Percentiles rank a stretch among this genome's conserved stretches.
These are phyloP conservation scores for Amphimallon solstitiale DNA, from an alignment of 2,888 invertebrate genomes.

Conservation along the genomic window DNA sequence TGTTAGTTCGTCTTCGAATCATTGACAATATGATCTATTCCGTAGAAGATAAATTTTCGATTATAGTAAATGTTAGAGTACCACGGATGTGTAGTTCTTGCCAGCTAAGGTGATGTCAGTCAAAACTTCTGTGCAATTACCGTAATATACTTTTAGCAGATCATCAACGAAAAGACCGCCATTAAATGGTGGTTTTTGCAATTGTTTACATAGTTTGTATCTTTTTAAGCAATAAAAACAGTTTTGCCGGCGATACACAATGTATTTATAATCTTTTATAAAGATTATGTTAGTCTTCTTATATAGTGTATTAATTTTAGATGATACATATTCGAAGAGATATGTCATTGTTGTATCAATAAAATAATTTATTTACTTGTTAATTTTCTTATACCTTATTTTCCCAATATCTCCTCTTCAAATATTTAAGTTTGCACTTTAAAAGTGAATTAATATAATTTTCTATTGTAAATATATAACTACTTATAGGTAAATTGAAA, in stretches of 20 bases:
- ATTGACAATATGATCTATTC: not conserved
- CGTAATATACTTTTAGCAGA: not conserved
- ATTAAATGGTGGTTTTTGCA: not conserved
- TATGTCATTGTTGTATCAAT: constrained; percentile 52
- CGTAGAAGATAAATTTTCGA: not conserved
- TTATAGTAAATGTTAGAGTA: constrained; percentile 7
- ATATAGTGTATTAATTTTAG: constrained; percentile 44
- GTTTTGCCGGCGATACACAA: constrained; percentile 47
- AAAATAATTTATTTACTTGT: constrained; percentile 31
- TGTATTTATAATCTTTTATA: constrained; percentile 58
- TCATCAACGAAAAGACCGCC: constrained; percentile 26
- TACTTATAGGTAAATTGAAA: too few species aligned
- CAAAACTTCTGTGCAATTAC: not conserved
- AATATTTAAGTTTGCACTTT: constrained; percentile 20
- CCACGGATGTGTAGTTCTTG: constrained; percentile 2
- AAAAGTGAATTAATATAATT: not conserved
- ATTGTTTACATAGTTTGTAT: constrained; percentile 24
- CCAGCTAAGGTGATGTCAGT: not conserved
- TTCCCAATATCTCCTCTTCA: not conserved
- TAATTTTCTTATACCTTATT: constrained; percentile 33
- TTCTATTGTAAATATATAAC: not conserved
- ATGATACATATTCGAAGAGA: constrained; percentile 50
- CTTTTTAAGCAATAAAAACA: constrained; percentile 44
- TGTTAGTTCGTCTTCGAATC: too few species aligned
- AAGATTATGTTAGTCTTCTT: constrained; percentile 56